Evolutionary conservation across 2,888 invertebrate genomes (phyloP), one percentile per base, ranked within the genome.

Genomic region (Oconnorella tubifera): DNA sequence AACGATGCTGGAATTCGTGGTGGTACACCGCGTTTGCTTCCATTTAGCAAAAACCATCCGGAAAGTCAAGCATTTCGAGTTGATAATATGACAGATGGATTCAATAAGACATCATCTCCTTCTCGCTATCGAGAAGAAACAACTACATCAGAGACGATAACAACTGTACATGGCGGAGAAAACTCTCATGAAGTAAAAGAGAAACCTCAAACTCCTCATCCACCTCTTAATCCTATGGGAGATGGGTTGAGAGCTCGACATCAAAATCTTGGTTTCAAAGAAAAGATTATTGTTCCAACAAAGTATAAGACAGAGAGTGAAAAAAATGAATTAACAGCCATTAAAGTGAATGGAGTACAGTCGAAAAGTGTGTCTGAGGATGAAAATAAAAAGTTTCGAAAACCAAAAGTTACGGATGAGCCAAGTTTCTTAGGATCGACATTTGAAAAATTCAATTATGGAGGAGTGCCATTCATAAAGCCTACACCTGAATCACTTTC

Each of bases 261-360:
- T 23, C 10, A 19, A 6, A 51, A 51, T 23, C 10, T 51, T 19
- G 60, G 60, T n/a, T 60, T 50, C 50, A 48, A 60, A 31, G 60
- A 60, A 25, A 60, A 51, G 60, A 60, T 60, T 14, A 60, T 60
- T 23, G 50, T 50, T 28, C 60, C 60, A 1, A 60, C 60, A 27
- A 60, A 60, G 48, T 60, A 50, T 48, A 60, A 60, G 25, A 23
- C 53, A 23, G 14, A 51, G 25, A 51, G 25, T 23, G 53, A 51
- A 25, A 40, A 19, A 40, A 25, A 6, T 10, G 53, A 51, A 51
- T 6, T 19, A 6, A 23, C 53, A 6, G 53, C 10, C 4, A 25
- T 25, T 10, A 25, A 10, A 6, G 53, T 27, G 10, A 25, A 51
- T 19, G 23, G 10, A 51, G 10, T 27, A 6, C 10, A 40, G 19